Conservation (phyloP, 2,797 vertebrate species). For the Enteromius mattozi region DNA sequence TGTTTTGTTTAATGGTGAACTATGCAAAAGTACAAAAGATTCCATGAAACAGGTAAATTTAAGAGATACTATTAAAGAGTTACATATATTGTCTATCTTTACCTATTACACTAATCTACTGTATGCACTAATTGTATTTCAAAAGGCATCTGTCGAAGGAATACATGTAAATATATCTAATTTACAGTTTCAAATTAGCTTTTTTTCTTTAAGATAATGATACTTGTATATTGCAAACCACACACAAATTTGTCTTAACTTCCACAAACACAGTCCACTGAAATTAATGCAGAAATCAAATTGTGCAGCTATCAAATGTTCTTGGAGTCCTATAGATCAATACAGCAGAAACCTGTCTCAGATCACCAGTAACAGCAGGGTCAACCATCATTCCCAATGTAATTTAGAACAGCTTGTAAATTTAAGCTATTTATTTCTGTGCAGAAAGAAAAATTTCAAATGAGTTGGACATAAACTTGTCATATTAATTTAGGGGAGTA, state of each 20-base stretch:
- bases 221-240: neutral
- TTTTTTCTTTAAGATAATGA: neutral
- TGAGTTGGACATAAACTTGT: neutral
- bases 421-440: neutral
- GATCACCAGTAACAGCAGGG: conserved; percentile 1
- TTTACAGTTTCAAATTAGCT: neutral
- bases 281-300: neutral
- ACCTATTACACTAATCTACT: conserved; percentile 1
- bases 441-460: neutral
- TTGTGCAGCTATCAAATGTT: neutral
- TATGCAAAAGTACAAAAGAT: neutral
- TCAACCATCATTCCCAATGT: neutral
- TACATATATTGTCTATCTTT: neutral
- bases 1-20: conserved; percentile 1
- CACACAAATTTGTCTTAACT: neutral
- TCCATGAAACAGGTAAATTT: neutral
- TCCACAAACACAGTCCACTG: neutral
- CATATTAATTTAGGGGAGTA: neutral
- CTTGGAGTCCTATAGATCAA: neutral
- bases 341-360: neutral
- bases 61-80: neutral
- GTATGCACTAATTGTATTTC: neutral
- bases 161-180: conserved; percentile 2
- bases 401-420: neutral
- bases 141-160: conserved; percentile 12